Evolutionary conservation across 2,113 vertebrate genomes (phyloP), one percentile per base, ranked within the genome.

Genomic region (Gavia stellata): DNA sequence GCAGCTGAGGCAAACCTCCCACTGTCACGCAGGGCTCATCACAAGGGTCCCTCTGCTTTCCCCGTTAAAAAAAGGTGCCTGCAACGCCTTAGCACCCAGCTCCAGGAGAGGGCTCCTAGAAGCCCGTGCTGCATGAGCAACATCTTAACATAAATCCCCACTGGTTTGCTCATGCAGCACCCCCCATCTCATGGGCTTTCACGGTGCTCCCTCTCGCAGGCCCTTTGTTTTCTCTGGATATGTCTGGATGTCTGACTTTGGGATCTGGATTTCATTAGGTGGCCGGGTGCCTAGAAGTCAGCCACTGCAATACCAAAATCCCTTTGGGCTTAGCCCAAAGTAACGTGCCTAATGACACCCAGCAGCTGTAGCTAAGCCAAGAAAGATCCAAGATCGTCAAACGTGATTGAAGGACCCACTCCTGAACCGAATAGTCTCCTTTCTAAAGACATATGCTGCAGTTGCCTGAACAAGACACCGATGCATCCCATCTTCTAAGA

Each of bases 221-320:
- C 62, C 58, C 17, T 85, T 90, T 85, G 9, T 79, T 72, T 73
- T 25, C 40, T 25, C 28, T 61, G 28, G 56, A 82, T 72, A 34
- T 56, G 53, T 36, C 75, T 93, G 36, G 21, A 90, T 88, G 42
- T 67, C 84, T 77, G 47, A 61, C 17, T 56, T 55, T 2, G 17
- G 52, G 44, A 80, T 91, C 66, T 96, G 96, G 84, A 91, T 52
- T 85, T 72, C 61, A 65, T 96, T 94, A 85, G 62, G 52, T 94
- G 84, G 34, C 31, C 0, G 13, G 18, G 74, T 91, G 81, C 58
- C 90, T 88, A 70, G 24, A 90, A 94, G 40, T 87, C 87, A 95
- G 62, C 31, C 84, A 75, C 73, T 70, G 81, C 49, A 94, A 50
- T 77, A 58, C 28, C 49, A 45, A 95, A 90, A 95, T 90, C 84